Evolutionary conservation across 2,888 invertebrate species (phyloP).

Genomic region (Melinaea menophilus): DNA sequence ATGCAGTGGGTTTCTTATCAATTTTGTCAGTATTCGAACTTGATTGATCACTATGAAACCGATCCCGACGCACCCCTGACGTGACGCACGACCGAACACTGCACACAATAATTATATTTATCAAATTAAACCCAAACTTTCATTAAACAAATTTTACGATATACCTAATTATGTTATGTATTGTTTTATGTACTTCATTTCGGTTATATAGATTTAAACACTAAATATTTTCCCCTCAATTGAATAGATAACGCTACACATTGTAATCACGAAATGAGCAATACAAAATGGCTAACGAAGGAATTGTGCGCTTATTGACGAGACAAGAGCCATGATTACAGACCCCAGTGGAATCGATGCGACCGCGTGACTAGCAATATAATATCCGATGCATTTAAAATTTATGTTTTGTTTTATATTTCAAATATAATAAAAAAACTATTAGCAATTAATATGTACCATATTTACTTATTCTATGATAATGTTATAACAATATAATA

Average conservation of each 20-base stretch:
- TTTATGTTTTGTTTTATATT: neutral
- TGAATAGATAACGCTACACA: constrained; percentile 6
- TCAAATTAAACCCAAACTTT: constrained; percentile 13
- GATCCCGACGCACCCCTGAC: constrained; percentile 53
- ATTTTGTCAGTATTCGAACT: constrained; percentile 29
- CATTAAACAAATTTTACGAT: constrained; percentile 1
- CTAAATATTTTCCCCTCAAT: neutral
- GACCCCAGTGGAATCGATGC: constrained; percentile 42
- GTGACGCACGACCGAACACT: constrained; percentile 26
- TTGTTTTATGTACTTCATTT: neutral
- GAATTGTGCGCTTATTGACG: constrained; percentile 47
- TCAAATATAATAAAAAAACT: neutral
- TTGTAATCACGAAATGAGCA: constrained; percentile 11
- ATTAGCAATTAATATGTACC: no score
- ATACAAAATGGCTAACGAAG: constrained; percentile 44
- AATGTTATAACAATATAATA: no score
- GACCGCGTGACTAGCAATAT: constrained; percentile 47
- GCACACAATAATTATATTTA: constrained; percentile 18
- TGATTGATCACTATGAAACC: constrained; percentile 56
- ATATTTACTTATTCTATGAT: no score
- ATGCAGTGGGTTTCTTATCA: constrained; percentile 20
- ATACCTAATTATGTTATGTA: neutral
- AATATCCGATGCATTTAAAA: constrained; percentile 25
- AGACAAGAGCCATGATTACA: constrained; percentile 59
- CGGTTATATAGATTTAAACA: neutral